Evolutionary conservation across 2,797 vertebrate species (phyloP), one percentile per base, ranked within the genome.

Genomic region (Prunella strophiata): DNA sequence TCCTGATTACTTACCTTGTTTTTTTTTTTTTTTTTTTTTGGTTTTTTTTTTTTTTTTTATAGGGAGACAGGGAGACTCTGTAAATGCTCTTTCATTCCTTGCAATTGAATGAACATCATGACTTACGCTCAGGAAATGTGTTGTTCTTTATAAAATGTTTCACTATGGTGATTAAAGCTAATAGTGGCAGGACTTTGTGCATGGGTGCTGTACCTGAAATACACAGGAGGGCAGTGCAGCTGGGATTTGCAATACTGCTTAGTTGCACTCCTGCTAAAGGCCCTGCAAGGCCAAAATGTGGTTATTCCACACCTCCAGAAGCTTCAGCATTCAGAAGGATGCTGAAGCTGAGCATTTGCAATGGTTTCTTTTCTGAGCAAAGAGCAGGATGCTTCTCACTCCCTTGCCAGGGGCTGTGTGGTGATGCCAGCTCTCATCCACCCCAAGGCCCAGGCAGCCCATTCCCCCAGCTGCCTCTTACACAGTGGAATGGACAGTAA

Each of bases 91-190:
- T 63, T 5, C 16, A n/a, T 54, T 87, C 17, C 30, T 58, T 63
- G 27, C 21, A 81, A 12, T 11, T n/a, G 52, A 76, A 34, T n/a
- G 11, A 62, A 7, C 11, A n/a, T 74, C 45, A 25, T 16, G 11
- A 78, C 36, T 48, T 32, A 42, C 7, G 57, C 26, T 12, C 4
- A 38, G n/a, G 20, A 63, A 91, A 63, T 0, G 0, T 52, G 32
- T 22, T 78, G 36, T 22, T 81, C 20, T 38, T 52, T 52, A 17
- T n/a, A 23, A 34, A 79, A 61, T 16, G 8, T 34, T 78, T 75
- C 45, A n/a, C 11, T 10, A 4, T 10, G 7, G 11, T 47, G 66
- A 66, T 47, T 61, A 80, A 65, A 77, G 27, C 10, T 71, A 36
- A 42, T 18, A 18, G 26, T 32, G 38, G 15, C 1, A 6, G 15